Conservation (phyloP, 2,888 invertebrate genomes). For the Hypselothyrea guttata region DNA sequence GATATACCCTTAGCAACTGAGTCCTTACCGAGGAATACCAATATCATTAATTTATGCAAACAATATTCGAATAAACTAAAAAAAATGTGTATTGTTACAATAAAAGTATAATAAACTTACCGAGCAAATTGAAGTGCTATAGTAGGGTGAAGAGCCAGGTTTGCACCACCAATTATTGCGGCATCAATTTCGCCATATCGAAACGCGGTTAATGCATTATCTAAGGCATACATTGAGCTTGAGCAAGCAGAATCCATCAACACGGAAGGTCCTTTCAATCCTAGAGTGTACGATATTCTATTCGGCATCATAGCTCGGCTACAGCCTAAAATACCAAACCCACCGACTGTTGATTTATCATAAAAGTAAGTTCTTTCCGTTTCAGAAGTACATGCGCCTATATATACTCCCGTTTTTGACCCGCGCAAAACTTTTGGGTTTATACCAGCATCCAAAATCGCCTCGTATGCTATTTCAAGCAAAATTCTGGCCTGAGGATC, state of each 20-base stretch:
- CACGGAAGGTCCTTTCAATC: conserved; percentile 94
- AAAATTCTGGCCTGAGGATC: conserved; percentile 91
- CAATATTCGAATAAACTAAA: no score
- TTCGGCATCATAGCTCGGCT: conserved; percentile 96
- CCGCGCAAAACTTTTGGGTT: conserved; percentile 87
- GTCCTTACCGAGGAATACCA: no score
- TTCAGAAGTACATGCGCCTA: conserved; percentile 89
- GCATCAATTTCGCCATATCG: conserved; percentile 92
- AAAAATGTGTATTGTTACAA: no score
- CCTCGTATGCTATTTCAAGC: conserved; percentile 90
- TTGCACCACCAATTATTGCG: conserved; percentile 94
- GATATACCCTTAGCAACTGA: no score
- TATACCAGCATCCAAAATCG: conserved; percentile 88
- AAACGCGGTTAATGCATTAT: conserved; percentile 90
- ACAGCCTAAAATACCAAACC: conserved; percentile 85
- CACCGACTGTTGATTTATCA: conserved; percentile 85
- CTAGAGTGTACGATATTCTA: conserved; percentile 93
- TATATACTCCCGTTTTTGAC: conserved; percentile 87
- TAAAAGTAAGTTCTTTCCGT: conserved; percentile 88
- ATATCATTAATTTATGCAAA: no score
- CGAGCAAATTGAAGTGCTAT: conserved; percentile 93
- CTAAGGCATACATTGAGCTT: conserved; percentile 94
- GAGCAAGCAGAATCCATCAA: conserved; percentile 96
- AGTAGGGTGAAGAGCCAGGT: conserved; percentile 92
- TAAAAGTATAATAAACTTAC: no score